These are phyloP conservation scores for Danio jaintianensis DNA, from an alignment of 2,797 vertebrate species.

Conservation along the genomic window DNA sequence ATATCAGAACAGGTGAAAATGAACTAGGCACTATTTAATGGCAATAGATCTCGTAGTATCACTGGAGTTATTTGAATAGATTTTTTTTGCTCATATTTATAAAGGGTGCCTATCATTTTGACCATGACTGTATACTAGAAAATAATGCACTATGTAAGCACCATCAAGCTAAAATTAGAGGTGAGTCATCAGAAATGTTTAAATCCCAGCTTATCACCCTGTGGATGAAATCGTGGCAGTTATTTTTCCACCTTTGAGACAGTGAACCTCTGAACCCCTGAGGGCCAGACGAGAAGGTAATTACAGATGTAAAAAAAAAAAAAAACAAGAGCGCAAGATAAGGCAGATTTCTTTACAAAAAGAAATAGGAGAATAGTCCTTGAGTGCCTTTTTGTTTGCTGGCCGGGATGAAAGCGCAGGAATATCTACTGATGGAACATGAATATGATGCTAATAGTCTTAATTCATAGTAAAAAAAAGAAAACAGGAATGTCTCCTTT, in stretches of 20 bases:
- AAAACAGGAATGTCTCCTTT: neutral
- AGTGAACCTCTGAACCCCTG: conserved; percentile 66
- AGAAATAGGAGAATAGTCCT: conserved; percentile 64
- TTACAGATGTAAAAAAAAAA: conserved; percentile 77
- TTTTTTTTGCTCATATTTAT: too few relatives aligned
- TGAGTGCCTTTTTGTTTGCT: conserved; percentile 62
- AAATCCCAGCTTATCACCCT: neutral
- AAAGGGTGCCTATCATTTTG: too few relatives aligned
- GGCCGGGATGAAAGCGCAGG: neutral
- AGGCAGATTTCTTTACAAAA: conserved; percentile 67
- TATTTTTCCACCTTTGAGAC: conserved; percentile 62
- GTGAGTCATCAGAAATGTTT: conserved; percentile 1
- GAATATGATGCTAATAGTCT: conserved; percentile 1
- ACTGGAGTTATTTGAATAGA: too few relatives aligned
- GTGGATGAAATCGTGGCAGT: conserved; percentile 58
- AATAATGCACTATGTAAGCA: neutral
- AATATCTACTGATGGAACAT: neutral
- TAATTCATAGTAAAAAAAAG: neutral
- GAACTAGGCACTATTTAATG: too few relatives aligned
- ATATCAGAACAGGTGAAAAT: too few relatives aligned
- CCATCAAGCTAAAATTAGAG: too few relatives aligned
- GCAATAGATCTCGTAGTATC: too few relatives aligned
- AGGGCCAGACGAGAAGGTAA: conserved; percentile 72
- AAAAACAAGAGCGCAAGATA: conserved; percentile 56
- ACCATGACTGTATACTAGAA: neutral